A percentile compares a stretch with the other conserved stretches of the same genome.
Evolutionary conservation across 2,113 vertebrate species (phyloP).

Genomic region (Aldabrachelys gigantea): DNA sequence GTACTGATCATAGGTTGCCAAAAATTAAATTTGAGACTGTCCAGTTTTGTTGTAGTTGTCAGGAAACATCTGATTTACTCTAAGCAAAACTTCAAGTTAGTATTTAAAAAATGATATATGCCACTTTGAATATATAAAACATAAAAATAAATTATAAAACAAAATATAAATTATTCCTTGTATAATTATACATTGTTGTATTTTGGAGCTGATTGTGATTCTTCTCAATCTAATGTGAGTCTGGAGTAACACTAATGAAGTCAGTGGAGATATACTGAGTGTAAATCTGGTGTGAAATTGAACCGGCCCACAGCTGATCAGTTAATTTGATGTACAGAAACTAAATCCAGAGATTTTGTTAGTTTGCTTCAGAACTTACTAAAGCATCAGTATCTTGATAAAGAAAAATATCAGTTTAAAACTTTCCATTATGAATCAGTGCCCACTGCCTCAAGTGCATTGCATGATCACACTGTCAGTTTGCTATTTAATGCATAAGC

Average conservation of each 20-base stretch:
- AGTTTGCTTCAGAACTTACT: too few relatives aligned
- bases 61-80: background rate
- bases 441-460: background rate
- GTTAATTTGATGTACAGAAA: too few relatives aligned
- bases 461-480: background rate
- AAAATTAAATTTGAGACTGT: background rate
- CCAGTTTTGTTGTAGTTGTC: background rate
- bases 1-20: background rate
- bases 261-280: background rate
- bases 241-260: background rate
- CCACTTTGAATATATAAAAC: background rate
- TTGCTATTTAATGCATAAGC: background rate
- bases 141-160: background rate
- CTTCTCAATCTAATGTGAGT: background rate
- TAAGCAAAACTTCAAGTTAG: background rate
- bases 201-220: background rate
- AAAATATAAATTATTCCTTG: background rate
- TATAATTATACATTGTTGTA: background rate
- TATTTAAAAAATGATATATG: background rate
- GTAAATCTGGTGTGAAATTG: background rate
- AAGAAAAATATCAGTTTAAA: too few relatives aligned
- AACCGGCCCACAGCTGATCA: too few relatives aligned
- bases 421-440: too few relatives aligned
- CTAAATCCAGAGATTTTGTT: too few relatives aligned
- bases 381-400: too few relatives aligned